Conservation (phyloP, 1,140 invertebrate genomes). For the Cotesia vestalis region DNA sequence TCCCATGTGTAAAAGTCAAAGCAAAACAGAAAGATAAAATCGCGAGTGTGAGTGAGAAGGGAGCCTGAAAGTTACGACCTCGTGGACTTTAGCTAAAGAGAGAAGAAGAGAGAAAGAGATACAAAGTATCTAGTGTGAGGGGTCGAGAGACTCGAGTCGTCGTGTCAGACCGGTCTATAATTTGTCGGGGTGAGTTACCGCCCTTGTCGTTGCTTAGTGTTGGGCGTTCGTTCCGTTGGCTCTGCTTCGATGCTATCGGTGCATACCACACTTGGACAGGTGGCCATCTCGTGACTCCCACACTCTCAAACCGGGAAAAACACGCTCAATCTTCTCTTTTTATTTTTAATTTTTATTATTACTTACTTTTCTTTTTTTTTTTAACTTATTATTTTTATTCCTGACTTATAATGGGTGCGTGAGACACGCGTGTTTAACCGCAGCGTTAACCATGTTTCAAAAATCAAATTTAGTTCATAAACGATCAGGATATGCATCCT, state of each 20-base stretch:
- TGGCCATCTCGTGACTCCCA: slow-evolving; percentile 62
- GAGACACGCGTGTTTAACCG: slow-evolving; percentile 30
- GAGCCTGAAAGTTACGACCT: slow-evolving; percentile 21
- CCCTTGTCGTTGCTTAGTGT: slow-evolving; percentile 62
- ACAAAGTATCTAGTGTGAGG: no score
- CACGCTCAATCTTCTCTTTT: slow-evolving; percentile 16
- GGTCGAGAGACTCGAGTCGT: slow-evolving; percentile 48
- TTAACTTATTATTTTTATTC: background rate
- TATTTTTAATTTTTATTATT: background rate
- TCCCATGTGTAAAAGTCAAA: slow-evolving; percentile 11
- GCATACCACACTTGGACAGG: slow-evolving; percentile 62
- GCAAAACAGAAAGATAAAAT: slow-evolving; percentile 12
- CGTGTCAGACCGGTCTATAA: slow-evolving; percentile 60
- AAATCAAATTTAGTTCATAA: slow-evolving; percentile 50
- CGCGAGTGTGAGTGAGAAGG: slow-evolving; percentile 15
- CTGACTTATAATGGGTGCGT: slow-evolving; percentile 36
- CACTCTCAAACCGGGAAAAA: slow-evolving; percentile 45
- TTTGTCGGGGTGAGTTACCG: slow-evolving; percentile 65
- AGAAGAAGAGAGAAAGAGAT: background rate
- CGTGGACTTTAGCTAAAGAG: background rate
- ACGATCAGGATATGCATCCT: slow-evolving; percentile 26
- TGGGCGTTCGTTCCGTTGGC: slow-evolving; percentile 58
- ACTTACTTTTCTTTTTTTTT: background rate
- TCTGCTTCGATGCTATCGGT: slow-evolving; percentile 60
- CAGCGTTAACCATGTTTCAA: background rate